A percentile compares a stretch with the other conserved stretches of the same genome.
Conservation (phyloP, 2,797 vertebrate genomes). For the Phalanger gymnotis region DNA sequence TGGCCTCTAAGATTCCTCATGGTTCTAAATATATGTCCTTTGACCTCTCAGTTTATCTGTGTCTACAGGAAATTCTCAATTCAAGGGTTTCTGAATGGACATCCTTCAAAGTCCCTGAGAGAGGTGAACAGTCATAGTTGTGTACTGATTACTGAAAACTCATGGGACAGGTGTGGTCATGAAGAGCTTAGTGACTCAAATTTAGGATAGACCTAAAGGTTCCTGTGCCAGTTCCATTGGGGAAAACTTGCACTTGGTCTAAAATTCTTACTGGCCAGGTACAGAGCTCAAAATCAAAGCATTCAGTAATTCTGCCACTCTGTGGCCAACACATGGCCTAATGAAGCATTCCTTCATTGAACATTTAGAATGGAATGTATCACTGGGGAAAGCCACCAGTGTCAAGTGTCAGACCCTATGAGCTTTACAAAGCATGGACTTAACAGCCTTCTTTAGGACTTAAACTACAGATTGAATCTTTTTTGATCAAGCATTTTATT, state of each 20-base stretch:
- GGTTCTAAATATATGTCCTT: not conserved
- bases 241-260: not conserved
- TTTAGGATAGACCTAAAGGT: not conserved
- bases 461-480: not conserved
- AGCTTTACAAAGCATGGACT: not conserved
- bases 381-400: not conserved
- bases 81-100: not conserved
- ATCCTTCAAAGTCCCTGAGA: not conserved
- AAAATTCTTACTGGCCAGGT: not conserved
- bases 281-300: not conserved
- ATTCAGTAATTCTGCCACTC: not conserved
- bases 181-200: not conserved
- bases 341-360: not conserved
- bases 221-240: not conserved
- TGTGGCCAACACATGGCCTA: not conserved
- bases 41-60: not conserved
- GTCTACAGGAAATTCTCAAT: not conserved
- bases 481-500: not conserved
- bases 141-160: not conserved
- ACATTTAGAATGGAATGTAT: not conserved
- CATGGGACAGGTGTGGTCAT: not conserved
- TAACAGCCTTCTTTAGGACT: not conserved
- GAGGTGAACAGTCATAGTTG: not conserved
- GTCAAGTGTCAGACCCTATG: not conserved
- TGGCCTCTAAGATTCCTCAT: not conserved